Evolutionary conservation across 2,797 vertebrate species (phyloP), one percentile per base, ranked within the genome.

Genomic region (Cirrhinus mrigala): DNA sequence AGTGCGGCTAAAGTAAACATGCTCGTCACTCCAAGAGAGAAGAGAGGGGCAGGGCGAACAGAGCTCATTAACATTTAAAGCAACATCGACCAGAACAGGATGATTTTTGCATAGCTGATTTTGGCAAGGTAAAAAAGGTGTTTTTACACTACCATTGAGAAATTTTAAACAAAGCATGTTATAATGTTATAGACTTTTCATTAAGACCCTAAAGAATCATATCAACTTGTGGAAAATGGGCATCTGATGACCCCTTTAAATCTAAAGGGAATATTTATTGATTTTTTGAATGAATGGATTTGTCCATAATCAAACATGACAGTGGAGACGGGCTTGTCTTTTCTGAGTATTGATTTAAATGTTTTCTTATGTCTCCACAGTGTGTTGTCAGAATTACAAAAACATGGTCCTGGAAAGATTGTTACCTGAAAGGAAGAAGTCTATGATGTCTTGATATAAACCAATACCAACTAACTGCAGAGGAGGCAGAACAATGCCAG

Each of bases 401-500:
- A 60, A 54, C 86, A 79, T 82, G 60, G 64, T 14, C 20, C 44
- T 83, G 81, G 68, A 58, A 70, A 69, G 56, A 29, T 81, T 54
- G 50, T 81, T 66, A 37, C 20, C 29, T 15, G 52, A 27, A 84
- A 56, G 12, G n/a, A 85, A 85, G 24, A 46, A 71, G 50, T 81
- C 44, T 68, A 46, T 84, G n/a, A 83, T 81, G 52, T 58, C 54
- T 40, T 85, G 81, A 87, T 75, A 66, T 69, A 74, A 37, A 73
- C 29, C 70, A 75, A 33, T 6, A 37, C 50, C 11, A 44, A 50
- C 15, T 58, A 46, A 48, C 24, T 16, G 22, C 48, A 44, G 40
- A 81, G 64, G 20, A 83, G 81, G 62, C 29, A 2, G 8, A 52
- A 83, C 71, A 44, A 92, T 92, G 91, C 76, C 88, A 44, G 85